phyloP scores from a whole-genome alignment of 53 echinoderm and acorn worm species.

The Mesocentrotus franciscanus region DNA sequence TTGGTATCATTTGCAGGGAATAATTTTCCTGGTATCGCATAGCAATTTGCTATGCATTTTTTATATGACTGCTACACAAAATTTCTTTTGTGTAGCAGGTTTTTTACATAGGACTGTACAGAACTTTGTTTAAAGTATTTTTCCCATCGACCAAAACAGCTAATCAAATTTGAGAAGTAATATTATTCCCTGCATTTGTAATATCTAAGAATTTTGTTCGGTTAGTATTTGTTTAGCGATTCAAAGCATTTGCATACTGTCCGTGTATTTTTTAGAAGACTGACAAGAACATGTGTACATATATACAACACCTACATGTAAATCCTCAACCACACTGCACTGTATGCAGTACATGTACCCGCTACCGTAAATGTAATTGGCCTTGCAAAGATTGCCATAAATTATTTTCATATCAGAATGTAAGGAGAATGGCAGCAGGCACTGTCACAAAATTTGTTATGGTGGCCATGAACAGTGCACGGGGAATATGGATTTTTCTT shows the following conservation, averaged over 20 bases:
- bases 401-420: conserved; percentile 42
- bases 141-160: no score
- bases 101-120: no score
- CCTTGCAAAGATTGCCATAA: conserved; percentile 49
- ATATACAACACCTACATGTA: background rate
- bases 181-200: no score
- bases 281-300: no score
- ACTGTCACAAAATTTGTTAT: conserved; percentile 41
- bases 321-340: background rate
- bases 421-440: background rate
- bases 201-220: background rate
- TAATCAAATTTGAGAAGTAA: no score
- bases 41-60: no score
- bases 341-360: background rate
- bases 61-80: no score
- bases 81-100: no score
- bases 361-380: conserved; percentile 25
- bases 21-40: no score
- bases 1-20: no score
- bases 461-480: conserved; percentile 14
- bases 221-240: background rate
- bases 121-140: no score
- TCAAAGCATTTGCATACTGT: background rate
- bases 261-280: background rate
- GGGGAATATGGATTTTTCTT: conserved; percentile 28